Base-by-base conservation (phyloP, 2,888 invertebrate species). In the Coleophora flavipennella region DNA sequence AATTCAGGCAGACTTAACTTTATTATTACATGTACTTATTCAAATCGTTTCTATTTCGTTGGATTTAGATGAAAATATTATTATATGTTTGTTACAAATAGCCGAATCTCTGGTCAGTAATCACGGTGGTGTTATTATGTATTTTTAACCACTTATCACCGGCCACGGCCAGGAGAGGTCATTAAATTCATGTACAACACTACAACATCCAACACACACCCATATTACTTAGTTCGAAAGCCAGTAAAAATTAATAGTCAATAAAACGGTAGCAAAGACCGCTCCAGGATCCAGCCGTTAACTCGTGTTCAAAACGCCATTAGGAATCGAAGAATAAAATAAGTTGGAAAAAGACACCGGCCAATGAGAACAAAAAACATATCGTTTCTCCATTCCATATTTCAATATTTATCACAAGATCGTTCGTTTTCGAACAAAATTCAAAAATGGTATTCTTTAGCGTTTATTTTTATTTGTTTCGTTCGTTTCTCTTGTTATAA, bases 391-490 rank as follows among this genome's bases (percentile, higher is more conserved):
- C 72, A 72, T 73, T 74, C 77, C 76, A 80, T 80, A 83, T 78
- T 81, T 80, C 78, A 83, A 80, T 77, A 81, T 81, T 83, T 83
- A 83, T 81, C 81, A 70, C 74, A 53, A 60, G 72, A 83, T 79
- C 80, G 69, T 72, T 69, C 74, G 68, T 81, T 80, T 83, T 71
- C 72, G 75, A 76, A 76, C 75, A 69, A 79, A 80, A 79, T 70
- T 68, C 70, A 62, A 73, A 75, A 72, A 68, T 64, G 71, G 60
- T 57, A 55, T 49, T 57, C 50, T 48, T 41, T 49, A 50, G 55
- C 53, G 56, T 53, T 48, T 53, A 50, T 62, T 61, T 55, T 63
- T 62, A 53, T 57, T 55, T 55, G 51, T 35, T 59, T 48, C 48
- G 55, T 57, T 62, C 58, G 55, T 58, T 67, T 62, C 62, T 64